Evolutionary conservation across 1,140 invertebrate genomes (phyloP).

Genomic region (Nymphalis io): DNA sequence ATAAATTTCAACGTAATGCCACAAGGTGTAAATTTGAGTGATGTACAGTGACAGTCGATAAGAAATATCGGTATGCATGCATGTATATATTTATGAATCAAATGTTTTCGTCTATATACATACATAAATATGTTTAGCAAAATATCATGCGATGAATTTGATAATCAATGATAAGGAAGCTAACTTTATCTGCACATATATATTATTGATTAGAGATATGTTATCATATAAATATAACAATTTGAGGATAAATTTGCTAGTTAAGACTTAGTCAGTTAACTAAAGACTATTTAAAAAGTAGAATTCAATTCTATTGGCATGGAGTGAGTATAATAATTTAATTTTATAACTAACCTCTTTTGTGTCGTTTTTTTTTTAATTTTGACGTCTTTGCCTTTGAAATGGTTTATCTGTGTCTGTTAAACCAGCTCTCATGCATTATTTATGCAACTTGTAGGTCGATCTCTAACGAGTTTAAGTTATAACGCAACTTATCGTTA

Average conservation of each 20-base stretch:
- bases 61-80: not conserved
- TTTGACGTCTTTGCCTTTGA: too few species aligned
- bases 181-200: not conserved
- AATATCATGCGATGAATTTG: not conserved
- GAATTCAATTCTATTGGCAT: not conserved
- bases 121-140: not conserved
- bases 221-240: conserved; percentile 6
- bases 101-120: not conserved
- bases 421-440: not conserved
- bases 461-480: not conserved
- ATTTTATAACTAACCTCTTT: too few species aligned
- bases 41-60: conserved; percentile 21
- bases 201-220: conserved; percentile 3
- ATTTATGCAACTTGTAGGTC: not conserved
- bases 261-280: not conserved
- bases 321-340: not conserved
- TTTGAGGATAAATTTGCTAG: not conserved
- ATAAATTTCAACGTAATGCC: not conserved
- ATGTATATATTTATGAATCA: not conserved
- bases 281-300: too few species aligned
- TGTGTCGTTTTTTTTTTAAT: too few species aligned
- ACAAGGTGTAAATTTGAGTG: conserved; percentile 4
- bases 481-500: not conserved
- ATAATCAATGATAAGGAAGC: not conserved
- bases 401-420: not conserved